Base-by-base conservation (phyloP, 2,797 vertebrate species). In the Dryobates pubescens region DNA sequence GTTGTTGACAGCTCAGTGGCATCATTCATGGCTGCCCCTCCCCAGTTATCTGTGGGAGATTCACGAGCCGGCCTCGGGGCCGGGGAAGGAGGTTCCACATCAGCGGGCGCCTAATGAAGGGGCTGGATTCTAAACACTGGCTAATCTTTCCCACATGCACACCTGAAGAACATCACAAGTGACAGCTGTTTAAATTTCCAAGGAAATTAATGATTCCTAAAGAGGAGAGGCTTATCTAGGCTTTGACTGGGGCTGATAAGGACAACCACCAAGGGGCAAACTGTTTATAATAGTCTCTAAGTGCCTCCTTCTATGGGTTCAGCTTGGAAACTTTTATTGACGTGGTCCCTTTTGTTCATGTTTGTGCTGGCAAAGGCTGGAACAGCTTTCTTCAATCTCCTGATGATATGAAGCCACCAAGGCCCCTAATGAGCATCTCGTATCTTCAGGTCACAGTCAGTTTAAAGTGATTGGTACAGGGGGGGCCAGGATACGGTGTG, bases 151-250 rank as follows among this genome's bases (percentile, higher is more conserved):
- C 97, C 98, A 98, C 98, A 98, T 98, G 98, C 97, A 97, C 97
- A 98, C 98, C 98, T 98, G 98, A 98, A 95, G 96, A 98, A 95
- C 97, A 96, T 98, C 98, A 98, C 96, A 97, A 97, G 94, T 98
- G 98, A 98, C 98, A 98, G 97, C 97, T 98, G 98, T 98, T 98
- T 98, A 98, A 98, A 97, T 97, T 97, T 98, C 94, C 94, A 95
- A 86, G 96, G 89, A 97, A 98, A 98, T 97, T 98, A 98, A 98
- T 98, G 97, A 97, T 96, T 97, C 97, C 92, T 97, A 97, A 98
- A 98, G 97, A 98, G 96, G 95, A 95, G 96, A 92, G 62, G 76
- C 97, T 98, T 98, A 98, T 97, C 97, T 91, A 92, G 94, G 81
- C 92, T 97, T 95, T 96, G 97, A 96, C 96, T 95, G 95, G 86